A percentile compares a stretch with the other conserved stretches of the same genome.
Conservation (phyloP, 2,888 invertebrate species). For the Volucella bombylans region DNA sequence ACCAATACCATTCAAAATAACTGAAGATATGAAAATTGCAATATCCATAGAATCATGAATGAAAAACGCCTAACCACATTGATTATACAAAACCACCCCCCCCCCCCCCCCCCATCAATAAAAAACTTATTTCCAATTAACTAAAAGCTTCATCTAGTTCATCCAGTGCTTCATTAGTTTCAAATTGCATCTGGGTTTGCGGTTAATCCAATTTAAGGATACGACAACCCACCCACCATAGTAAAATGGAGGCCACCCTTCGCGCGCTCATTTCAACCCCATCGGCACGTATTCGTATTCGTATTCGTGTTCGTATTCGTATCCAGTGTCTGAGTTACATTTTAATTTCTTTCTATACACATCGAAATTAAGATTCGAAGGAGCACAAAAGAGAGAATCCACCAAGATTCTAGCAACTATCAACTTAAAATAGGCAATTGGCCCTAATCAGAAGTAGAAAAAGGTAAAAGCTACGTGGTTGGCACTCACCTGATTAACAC, state of each 20-base stretch:
- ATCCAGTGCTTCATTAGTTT: constrained; percentile 70
- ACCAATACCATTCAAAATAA: no score
- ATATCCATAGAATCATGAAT: neutral
- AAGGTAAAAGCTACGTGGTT: constrained; percentile 60
- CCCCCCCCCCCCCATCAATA: constrained; percentile 33
- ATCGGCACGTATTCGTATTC: constrained; percentile 55
- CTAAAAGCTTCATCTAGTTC: constrained; percentile 65
- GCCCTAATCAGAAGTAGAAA: constrained; percentile 51
- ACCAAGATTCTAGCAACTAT: constrained; percentile 32
- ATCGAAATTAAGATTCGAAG: constrained; percentile 61
- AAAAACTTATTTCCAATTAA: constrained; percentile 70
- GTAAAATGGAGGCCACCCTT: neutral
- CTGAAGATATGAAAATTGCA: no score
- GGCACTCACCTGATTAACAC: constrained; percentile 74
- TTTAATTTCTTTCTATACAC: constrained; percentile 71
- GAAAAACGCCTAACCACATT: neutral
- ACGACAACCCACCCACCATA: constrained; percentile 33
- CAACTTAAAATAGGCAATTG: constrained; percentile 60
- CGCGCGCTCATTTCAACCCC: constrained; percentile 48
- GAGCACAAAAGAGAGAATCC: constrained; percentile 3
- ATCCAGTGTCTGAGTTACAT: constrained; percentile 59
- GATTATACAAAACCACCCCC: constrained; percentile 24
- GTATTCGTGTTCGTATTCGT: no score
- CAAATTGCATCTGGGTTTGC: constrained; percentile 67
- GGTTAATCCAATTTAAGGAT: constrained; percentile 71